These are phyloP conservation scores for Knipowitschia caucasica DNA, from an alignment of 2,797 vertebrate genomes.

Conservation along the genomic window DNA sequence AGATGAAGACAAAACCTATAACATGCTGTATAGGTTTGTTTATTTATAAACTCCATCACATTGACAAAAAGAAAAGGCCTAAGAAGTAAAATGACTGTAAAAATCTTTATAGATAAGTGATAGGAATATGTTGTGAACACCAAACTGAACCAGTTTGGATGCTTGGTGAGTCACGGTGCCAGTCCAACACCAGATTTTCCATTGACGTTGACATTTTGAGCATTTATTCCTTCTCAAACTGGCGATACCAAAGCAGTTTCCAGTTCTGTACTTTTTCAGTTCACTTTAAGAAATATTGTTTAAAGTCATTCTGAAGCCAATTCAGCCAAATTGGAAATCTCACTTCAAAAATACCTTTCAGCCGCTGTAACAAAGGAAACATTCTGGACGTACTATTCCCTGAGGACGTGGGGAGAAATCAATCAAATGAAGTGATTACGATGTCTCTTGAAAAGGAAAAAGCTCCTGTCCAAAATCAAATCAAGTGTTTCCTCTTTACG, in stretches of 20 bases:
- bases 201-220: slow-evolving; percentile 25
- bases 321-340: slow-evolving; percentile 43
- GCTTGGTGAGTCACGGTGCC: slow-evolving; percentile 57
- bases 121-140: too few species aligned
- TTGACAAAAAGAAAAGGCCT: too few species aligned
- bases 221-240: slow-evolving; percentile 32
- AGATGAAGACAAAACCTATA: too few species aligned
- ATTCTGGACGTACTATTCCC: slow-evolving; percentile 17
- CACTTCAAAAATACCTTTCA: slow-evolving; percentile 40
- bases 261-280: slow-evolving; percentile 52
- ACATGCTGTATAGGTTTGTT: too few species aligned
- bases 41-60: too few species aligned
- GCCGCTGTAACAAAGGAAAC: slow-evolving; percentile 19
- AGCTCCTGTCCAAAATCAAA: slow-evolving; percentile 38
- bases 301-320: slow-evolving; percentile 35
- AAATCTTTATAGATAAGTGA: too few species aligned
- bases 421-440: slow-evolving; percentile 26
- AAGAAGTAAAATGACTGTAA: too few species aligned
- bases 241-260: slow-evolving; percentile 49
- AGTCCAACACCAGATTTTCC: slow-evolving; percentile 53
- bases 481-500: slow-evolving; percentile 41
- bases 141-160: slow-evolving; percentile 47
- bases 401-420: slow-evolving; percentile 22
- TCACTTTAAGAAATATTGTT: slow-evolving; percentile 30
- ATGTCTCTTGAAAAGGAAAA: slow-evolving; percentile 22